Conservation (phyloP, 2,797 vertebrate species). For the Coccyzus lansbergi region DNA sequence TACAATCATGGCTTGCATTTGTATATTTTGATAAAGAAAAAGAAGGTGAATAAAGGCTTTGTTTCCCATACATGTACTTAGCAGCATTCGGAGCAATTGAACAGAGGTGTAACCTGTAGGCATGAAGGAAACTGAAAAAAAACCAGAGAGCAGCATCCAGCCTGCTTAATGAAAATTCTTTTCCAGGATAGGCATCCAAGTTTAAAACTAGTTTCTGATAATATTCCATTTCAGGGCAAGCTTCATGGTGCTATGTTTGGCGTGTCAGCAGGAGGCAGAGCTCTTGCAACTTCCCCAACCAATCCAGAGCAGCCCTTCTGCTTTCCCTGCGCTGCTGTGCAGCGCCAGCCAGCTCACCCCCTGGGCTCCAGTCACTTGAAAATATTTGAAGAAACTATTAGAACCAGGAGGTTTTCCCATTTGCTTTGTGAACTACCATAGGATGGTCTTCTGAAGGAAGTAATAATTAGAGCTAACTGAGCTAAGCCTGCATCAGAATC, state of each 20-base stretch:
- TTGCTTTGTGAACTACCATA: not conserved
- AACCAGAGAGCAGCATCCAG: not conserved
- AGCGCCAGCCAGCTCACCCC: not conserved
- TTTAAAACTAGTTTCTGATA: not conserved
- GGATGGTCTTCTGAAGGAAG: not conserved
- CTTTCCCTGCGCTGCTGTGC: not conserved
- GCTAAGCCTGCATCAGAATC: not conserved
- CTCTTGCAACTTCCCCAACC: not conserved
- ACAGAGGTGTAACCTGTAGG: not conserved
- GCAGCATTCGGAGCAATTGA: not conserved
- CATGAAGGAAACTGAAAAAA: not conserved
- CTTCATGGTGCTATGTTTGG: rapidly evolving
- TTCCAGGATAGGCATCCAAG: not conserved
- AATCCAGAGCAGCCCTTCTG: not conserved
- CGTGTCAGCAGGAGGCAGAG: not conserved
- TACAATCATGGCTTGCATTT: not conserved
- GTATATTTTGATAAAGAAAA: not conserved
- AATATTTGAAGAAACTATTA: not conserved
- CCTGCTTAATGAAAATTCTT: not conserved
- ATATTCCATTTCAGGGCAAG: not conserved
- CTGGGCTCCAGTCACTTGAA: not conserved
- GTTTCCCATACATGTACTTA: rapidly evolving
- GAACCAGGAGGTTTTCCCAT: not conserved
- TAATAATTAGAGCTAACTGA: not conserved
- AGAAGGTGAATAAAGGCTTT: not conserved